Percentiles rank a stretch among this genome's conserved stretches.
phyloP scores from a whole-genome alignment of 37 sponge, comb jelly and placozoan genomes.

The Agelas oroides region DNA sequence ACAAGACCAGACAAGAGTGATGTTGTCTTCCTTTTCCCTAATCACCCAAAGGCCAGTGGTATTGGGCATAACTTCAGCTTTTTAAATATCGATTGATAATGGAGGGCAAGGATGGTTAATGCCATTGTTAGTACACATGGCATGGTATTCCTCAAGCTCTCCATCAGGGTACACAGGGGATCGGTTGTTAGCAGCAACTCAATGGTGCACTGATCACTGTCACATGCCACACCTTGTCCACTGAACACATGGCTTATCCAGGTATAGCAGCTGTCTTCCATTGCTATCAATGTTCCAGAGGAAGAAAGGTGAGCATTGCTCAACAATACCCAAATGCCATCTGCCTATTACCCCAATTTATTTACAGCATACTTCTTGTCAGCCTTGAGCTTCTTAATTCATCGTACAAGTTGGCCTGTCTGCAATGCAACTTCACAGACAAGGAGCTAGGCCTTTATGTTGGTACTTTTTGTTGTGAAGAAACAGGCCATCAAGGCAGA shows the following conservation, averaged over 20 bases:
- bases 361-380: neutral
- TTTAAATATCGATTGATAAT: conserved; percentile 17
- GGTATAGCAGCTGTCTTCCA: too few relatives aligned
- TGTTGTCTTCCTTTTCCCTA: conserved; percentile 30
- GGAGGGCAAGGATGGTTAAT: neutral
- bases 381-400: conserved; percentile 1
- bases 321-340: conserved; percentile 18
- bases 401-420: too few relatives aligned
- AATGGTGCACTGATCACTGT: neutral
- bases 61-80: conserved; percentile 18
- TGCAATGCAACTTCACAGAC: conserved; percentile 17
- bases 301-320: conserved; percentile 17
- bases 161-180: neutral
- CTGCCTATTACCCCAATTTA: neutral
- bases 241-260: neutral
- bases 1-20: conserved; percentile 25
- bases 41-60: conserved; percentile 3
- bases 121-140: neutral
- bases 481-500: neutral
- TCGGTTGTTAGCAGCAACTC: neutral
- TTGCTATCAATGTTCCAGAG: neutral
- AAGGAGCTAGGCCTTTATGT: conserved; percentile 10
- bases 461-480: conserved; percentile 13
- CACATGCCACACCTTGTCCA: neutral
- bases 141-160: neutral